phyloP scores from a whole-genome alignment of 2,888 invertebrate genomes.

The Diaperis boleti region DNA sequence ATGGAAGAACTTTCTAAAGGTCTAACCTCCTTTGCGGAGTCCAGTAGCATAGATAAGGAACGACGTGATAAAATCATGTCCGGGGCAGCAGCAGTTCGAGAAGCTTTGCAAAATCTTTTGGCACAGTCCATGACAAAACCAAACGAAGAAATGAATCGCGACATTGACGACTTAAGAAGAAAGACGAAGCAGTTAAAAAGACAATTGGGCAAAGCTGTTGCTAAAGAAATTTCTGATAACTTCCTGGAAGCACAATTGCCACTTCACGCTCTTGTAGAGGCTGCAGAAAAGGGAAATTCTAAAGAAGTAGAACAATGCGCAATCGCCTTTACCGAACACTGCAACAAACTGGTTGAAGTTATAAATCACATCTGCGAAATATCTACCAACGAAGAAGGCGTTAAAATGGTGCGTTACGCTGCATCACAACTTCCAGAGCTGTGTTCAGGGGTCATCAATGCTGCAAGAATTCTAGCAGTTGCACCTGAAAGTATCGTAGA shows the following conservation, averaged over 20 bases:
- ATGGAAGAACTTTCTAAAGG: conserved; percentile 98
- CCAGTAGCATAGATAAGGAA: conserved; percentile 95
- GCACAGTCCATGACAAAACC: conserved; percentile 82
- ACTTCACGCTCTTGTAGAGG: conserved; percentile 92
- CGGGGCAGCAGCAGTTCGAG: conserved; percentile 97
- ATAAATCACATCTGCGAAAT: conserved; percentile 98
- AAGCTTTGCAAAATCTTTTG: conserved; percentile 95
- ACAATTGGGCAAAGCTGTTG: conserved; percentile 96
- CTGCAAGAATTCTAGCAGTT: conserved; percentile 92
- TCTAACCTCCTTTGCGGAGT: conserved; percentile 98
- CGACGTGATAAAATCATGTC: conserved; percentile 96
- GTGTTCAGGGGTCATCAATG: conserved; percentile 98
- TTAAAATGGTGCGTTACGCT: conserved; percentile 98
- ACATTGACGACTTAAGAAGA: conserved; percentile 94
- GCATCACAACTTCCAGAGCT: conserved; percentile 94
- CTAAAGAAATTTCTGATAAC: conserved; percentile 95
- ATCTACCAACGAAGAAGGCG: conserved; percentile 98
- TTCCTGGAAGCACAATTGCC: conserved; percentile 97
- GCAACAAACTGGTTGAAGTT: conserved; percentile 96
- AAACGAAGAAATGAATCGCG: conserved; percentile 80
- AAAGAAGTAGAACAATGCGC: conserved; percentile 95
- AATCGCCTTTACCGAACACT: conserved; percentile 94
- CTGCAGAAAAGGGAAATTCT: conserved; percentile 91
- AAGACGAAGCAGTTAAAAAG: conserved; percentile 94
- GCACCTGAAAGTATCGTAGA: conserved; percentile 94